A percentile compares a stretch with the other conserved stretches of the same genome.
Evolutionary conservation across 2,113 vertebrate species (phyloP).

Genomic region (Osmerus eperlanus): DNA sequence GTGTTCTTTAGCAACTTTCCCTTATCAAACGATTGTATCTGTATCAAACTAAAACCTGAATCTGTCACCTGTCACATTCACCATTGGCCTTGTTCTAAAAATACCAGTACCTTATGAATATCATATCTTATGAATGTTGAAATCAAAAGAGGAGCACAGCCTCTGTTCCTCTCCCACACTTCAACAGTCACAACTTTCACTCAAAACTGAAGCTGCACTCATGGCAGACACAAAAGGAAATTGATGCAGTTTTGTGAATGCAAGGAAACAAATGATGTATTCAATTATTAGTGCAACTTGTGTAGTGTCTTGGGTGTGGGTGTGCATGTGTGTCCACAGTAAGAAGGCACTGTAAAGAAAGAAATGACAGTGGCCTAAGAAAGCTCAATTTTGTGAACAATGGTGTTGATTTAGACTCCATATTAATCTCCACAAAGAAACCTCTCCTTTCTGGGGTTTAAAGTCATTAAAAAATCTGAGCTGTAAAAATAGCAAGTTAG

Average conservation of each 20-base stretch:
- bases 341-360: background rate
- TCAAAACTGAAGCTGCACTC: slow-evolving; percentile 2
- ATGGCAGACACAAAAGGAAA: background rate
- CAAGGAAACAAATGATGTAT: slow-evolving; percentile 5
- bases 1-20: slow-evolving; percentile 1
- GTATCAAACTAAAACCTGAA: background rate
- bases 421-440: background rate
- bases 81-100: slow-evolving; percentile 5
- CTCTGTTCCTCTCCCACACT: background rate
- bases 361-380: background rate
- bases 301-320: background rate
- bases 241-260: slow-evolving; percentile 7
- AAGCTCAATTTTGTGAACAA: background rate
- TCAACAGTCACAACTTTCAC: background rate
- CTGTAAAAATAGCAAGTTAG: slow-evolving; percentile 17
- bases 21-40: background rate
- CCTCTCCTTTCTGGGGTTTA: background rate
- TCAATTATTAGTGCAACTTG: slow-evolving; percentile 1
- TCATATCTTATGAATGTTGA: slow-evolving; percentile 3
- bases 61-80: slow-evolving; percentile 5
- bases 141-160: slow-evolving; percentile 11
- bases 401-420: background rate
- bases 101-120: slow-evolving; percentile 10
- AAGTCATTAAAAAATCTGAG: background rate
- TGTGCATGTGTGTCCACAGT: background rate